Conservation (phyloP, 2,113 vertebrate species). For the Hippocampus comes region DNA sequence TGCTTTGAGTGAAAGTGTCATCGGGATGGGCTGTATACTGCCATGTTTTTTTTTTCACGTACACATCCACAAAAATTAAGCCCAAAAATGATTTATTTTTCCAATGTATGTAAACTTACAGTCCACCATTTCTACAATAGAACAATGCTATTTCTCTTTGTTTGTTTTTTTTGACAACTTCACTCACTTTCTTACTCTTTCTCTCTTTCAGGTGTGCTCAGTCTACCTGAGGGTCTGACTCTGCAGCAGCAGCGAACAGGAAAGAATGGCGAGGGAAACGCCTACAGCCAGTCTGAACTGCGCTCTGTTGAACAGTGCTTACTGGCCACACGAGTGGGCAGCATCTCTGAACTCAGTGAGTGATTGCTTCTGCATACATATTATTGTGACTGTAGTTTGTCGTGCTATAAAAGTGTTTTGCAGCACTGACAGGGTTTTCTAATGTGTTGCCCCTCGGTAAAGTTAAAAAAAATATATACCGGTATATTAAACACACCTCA, state of each 20-base stretch:
- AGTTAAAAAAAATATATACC: no score
- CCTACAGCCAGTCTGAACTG: conserved; percentile 91
- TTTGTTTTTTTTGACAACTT: background rate
- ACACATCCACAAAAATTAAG: no score
- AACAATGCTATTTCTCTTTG: background rate
- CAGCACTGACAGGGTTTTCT: background rate
- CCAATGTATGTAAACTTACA: no score
- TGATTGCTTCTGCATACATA: background rate
- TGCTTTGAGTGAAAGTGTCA: no score
- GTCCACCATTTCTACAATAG: no score
- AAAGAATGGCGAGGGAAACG: conserved; percentile 82
- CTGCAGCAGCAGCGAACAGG: conserved; percentile 84
- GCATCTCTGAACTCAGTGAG: conserved; percentile 98
- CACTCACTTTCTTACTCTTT: conserved; percentile 3
- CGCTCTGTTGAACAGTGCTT: conserved; percentile 92
- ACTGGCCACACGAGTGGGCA: conserved; percentile 91
- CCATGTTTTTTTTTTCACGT: no score
- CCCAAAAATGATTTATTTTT: no score
- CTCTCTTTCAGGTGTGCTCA: conserved; percentile 83
- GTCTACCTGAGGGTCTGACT: conserved; percentile 89
- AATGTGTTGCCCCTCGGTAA: background rate
- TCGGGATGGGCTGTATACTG: no score
- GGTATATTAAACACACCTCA: no score
- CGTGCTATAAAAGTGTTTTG: background rate
- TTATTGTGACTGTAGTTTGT: background rate